Percentiles rank a stretch among this genome's conserved stretches.
Conservation (phyloP, 2,888 invertebrate species). For the Caenorhabditis angaria region DNA sequence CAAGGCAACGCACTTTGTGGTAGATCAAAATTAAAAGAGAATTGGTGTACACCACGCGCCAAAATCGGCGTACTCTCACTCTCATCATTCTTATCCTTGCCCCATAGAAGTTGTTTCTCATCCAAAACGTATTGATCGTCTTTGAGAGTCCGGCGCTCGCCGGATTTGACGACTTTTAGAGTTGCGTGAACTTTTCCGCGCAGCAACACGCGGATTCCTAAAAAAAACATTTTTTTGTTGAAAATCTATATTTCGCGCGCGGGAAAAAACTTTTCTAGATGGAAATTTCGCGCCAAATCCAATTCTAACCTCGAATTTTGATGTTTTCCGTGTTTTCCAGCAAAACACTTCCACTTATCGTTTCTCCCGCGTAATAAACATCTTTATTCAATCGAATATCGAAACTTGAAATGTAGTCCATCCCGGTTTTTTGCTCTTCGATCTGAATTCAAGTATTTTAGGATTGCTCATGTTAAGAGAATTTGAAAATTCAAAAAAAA, state of each 20-base stretch:
- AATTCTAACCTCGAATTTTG: constrained; percentile 78
- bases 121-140: constrained; percentile 84
- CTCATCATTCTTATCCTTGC: constrained; percentile 75
- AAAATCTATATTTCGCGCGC: too few species aligned
- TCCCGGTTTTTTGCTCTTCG: constrained; percentile 69
- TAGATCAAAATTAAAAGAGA: constrained; percentile 80
- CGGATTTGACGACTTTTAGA: constrained; percentile 82
- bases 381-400: constrained; percentile 76
- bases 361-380: constrained; percentile 82
- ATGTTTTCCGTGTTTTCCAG: constrained; percentile 82
- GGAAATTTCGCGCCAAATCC: constrained; percentile 67
- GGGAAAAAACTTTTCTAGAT: neutral
- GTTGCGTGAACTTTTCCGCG: constrained; percentile 82
- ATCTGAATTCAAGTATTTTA: constrained; percentile 21
- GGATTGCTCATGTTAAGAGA: neutral
- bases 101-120: constrained; percentile 81
- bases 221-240: constrained; percentile 42
- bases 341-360: constrained; percentile 79
- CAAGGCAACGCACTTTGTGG: constrained; percentile 81
- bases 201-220: constrained; percentile 78
- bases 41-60: constrained; percentile 80
- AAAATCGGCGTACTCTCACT: constrained; percentile 76
- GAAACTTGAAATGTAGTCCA: constrained; percentile 83
- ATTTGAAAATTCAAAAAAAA: neutral
- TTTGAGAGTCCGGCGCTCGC: constrained; percentile 81